A percentile compares a stretch with the other conserved stretches of the same genome.
Conservation (phyloP, 2,113 vertebrate species). For the Corvus hawaiiensis region DNA sequence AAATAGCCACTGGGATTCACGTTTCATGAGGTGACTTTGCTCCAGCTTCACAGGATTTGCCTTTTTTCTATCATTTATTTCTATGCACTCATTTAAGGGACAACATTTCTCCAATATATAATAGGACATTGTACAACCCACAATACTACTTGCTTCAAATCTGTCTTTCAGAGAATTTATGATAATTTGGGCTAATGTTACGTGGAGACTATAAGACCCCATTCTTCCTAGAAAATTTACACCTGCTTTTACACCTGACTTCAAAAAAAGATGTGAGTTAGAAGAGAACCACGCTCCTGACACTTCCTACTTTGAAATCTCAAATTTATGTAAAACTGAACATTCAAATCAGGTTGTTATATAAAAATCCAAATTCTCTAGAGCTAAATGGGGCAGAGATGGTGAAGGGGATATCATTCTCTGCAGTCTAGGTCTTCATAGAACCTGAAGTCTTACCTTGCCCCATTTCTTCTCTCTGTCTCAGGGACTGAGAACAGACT, state of each 20-base stretch:
- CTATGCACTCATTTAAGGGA: not conserved
- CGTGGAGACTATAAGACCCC: not conserved
- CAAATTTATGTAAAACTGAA: not conserved
- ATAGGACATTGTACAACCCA: not conserved
- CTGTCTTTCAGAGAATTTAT: not conserved
- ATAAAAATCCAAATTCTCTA: not conserved
- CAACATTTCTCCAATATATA: not conserved
- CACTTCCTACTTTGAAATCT: not conserved
- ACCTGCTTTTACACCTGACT: not conserved
- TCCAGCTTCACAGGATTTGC: not conserved
- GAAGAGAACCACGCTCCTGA: not conserved
- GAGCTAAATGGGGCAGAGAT: not conserved
- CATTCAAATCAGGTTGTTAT: not conserved
- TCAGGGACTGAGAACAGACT: not conserved
- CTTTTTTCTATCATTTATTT: not conserved
- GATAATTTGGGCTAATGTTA: not conserved
- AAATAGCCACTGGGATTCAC: not conserved
- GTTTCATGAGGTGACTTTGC: not conserved
- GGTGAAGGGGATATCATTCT: not conserved
- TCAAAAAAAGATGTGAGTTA: not conserved
- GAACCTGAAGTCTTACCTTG: not conserved
- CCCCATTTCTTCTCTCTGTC: not conserved
- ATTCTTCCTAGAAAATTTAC: not conserved
- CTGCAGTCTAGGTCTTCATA: not conserved
- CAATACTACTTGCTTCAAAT: not conserved